phyloP scores from a whole-genome alignment of 2,888 invertebrate species.

The Aelia acuminata region DNA sequence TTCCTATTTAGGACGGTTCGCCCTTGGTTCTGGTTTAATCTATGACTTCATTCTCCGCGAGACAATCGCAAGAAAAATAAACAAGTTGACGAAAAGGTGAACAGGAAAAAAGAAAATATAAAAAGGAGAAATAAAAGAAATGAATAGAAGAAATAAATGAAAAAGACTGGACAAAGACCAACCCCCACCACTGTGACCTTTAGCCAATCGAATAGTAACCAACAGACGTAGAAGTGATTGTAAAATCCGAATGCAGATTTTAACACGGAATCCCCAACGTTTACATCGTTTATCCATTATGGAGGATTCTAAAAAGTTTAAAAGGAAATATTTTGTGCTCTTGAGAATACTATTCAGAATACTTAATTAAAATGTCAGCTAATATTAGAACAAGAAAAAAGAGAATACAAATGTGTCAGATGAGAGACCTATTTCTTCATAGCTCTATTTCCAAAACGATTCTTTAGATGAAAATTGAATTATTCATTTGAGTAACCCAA shows the following conservation, averaged over 20 bases:
- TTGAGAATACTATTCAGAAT: no score
- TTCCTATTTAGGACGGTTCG: not conserved
- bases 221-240: slow-evolving; percentile 15
- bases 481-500: no score
- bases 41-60: slow-evolving; percentile 44
- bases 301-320: no score
- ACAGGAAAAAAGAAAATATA: not conserved
- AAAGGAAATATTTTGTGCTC: no score
- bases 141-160: slow-evolving; percentile 45
- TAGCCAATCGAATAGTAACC: slow-evolving; percentile 27
- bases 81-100: slow-evolving; percentile 10
- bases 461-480: no score
- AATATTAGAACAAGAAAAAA: no score
- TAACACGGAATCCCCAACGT: not conserved
- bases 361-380: no score
- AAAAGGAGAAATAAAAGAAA: slow-evolving; percentile 17
- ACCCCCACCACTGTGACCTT: slow-evolving; percentile 47
- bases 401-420: no score
- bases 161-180: slow-evolving; percentile 47
- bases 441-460: no score
- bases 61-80: slow-evolving; percentile 52
- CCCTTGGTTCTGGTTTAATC: slow-evolving; percentile 23
- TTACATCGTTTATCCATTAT: not conserved
- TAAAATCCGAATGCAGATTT: not conserved
- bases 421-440: no score